Conservation (phyloP, 2,888 invertebrate genomes). For the Eledone cirrhosa region DNA sequence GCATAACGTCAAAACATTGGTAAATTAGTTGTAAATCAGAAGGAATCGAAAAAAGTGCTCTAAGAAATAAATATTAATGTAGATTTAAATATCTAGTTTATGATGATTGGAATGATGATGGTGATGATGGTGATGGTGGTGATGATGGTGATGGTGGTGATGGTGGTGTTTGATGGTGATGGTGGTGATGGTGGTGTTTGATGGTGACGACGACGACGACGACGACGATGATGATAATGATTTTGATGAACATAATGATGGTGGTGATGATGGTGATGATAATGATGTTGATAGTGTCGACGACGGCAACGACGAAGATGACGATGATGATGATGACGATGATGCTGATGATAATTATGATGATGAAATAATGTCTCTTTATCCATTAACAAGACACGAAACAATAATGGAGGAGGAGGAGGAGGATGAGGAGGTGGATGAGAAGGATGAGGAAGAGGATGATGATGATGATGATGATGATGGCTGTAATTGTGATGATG, state of each 20-base stretch:
- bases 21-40: too few relatives aligned
- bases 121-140: neutral
- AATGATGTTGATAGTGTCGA: neutral
- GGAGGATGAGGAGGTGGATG: neutral
- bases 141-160: conserved; percentile 22
- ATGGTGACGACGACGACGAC: neutral
- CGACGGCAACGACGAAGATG: neutral
- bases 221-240: neutral
- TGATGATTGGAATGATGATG: neutral
- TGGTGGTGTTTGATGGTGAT: neutral
- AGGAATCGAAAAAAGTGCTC: too few relatives aligned
- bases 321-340: neutral
- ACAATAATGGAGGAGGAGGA: neutral
- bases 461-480: neutral
- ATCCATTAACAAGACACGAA: too few relatives aligned
- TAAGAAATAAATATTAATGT: too few relatives aligned
- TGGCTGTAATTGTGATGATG: neutral
- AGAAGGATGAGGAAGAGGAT: neutral
- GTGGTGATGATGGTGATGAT: neutral
- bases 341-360: too few relatives aligned
- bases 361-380: too few relatives aligned
- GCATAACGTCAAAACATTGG: too few relatives aligned
- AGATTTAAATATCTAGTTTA: too few relatives aligned
- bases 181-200: neutral
- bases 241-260: neutral